Evolutionary conservation across 2,113 vertebrate genomes (phyloP), one percentile per base, ranked within the genome.

Genomic region (Rana temporaria): DNA sequence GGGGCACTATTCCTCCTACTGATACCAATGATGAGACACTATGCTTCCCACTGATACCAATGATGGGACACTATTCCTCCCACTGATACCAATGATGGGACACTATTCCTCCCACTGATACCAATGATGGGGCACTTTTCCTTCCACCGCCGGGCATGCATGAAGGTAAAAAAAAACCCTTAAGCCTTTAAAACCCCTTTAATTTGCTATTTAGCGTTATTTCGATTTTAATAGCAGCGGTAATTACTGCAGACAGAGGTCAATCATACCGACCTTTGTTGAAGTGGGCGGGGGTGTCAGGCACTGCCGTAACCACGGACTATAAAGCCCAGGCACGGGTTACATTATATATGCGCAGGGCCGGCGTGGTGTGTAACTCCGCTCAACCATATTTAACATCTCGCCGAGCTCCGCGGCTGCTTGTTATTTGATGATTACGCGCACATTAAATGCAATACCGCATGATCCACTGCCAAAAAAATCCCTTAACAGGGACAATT

Each of bases 401-500:
- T 69, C 65, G 22, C 77, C n/a, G 52, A 20, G 42, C 64, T 68
- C 42, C 42, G 77, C 34, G 77, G 52, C 32, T 38, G 78, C 34
- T 56, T 12, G 66, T 57, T 79, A 55, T 56, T 32, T 59, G 53
- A 70, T 32, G 78, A 79, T 79, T 79, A 79, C n/a, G 15, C 20
- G 56, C 78, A 48, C 55, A 63, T 69, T 80, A 71, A 63, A 70
- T 70, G 59, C 78, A 24, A 48, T 73, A 56, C 79, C 70, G 24
- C 53, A 22, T 14, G 57, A 72, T 32, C 69, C 48, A 53, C 80
- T 82, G 80, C 80, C 80, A 74, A 74, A 66, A 69, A 80, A 82
- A 65, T 57, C 20, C 55, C 81, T 75, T 82, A 66, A 56, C 71
- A 32, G 81, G 63, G n/a, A 76, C 80, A 73, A 74, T 82, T 82